Percentiles rank a stretch among this genome's conserved stretches.
phyloP scores from a whole-genome alignment of 2,113 vertebrate species.

The Hypomesus transpacificus region DNA sequence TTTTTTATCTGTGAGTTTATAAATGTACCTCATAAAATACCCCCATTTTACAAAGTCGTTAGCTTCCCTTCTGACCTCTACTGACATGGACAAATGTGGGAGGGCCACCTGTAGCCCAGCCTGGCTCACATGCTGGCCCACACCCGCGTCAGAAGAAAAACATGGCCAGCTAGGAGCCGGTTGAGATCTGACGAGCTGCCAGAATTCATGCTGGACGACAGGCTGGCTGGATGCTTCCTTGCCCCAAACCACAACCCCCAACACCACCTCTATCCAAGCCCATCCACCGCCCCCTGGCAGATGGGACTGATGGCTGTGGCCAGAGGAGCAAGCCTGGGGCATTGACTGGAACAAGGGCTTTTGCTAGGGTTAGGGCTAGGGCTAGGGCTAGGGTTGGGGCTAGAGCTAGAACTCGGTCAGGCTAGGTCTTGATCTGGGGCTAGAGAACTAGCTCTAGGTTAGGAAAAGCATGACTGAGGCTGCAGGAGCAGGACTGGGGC shows the following conservation, averaged over 20 bases:
- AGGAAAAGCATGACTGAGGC: background rate
- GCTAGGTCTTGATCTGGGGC: no score
- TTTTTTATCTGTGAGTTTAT: no score
- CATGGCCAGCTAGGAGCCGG: slow-evolving; percentile 14
- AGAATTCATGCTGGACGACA: slow-evolving; percentile 17
- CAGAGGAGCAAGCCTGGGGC: background rate
- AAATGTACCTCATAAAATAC: no score
- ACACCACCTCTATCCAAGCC: no score
- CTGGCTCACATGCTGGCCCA: background rate
- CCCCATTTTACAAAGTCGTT: background rate
- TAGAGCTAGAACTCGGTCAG: no score
- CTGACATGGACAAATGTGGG: slow-evolving; percentile 9
- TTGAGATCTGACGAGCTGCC: slow-evolving; percentile 24
- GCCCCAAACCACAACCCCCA: background rate
- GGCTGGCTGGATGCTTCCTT: slow-evolving; percentile 2
- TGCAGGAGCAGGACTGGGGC: slow-evolving; percentile 26
- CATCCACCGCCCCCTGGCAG: background rate
- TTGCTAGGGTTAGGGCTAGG: no score
- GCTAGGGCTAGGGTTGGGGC: no score
- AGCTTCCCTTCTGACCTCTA: slow-evolving; percentile 9
- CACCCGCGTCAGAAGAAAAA: slow-evolving; percentile 17
- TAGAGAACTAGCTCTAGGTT: background rate
- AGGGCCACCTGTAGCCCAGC: slow-evolving; percentile 12
- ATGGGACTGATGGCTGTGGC: background rate
- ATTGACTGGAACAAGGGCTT: background rate